phyloP scores from a whole-genome alignment of 1,140 invertebrate species.

The Ladona fulva region DNA sequence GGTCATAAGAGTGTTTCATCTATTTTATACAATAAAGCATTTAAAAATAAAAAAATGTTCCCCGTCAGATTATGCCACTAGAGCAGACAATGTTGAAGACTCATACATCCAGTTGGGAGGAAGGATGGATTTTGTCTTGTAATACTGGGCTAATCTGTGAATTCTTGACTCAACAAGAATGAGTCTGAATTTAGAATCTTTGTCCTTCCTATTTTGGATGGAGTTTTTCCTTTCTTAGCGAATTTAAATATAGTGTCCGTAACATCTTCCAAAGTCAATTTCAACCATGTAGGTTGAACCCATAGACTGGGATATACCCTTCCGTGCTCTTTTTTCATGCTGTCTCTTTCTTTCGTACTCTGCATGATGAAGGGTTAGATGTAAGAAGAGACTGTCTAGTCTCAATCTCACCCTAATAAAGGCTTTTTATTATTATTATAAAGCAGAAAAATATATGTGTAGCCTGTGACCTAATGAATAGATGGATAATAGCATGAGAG shows the following conservation, averaged over 20 bases:
- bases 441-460: no score
- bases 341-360: no score
- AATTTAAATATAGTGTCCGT: constrained; percentile 96
- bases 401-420: no score
- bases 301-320: constrained; percentile 99
- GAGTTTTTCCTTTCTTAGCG: constrained; percentile 96
- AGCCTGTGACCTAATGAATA: no score
- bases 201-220: constrained; percentile 98
- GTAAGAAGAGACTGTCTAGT: no score
- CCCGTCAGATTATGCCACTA: constrained; percentile 76
- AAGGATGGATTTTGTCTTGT: constrained; percentile 92
- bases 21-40: background rate
- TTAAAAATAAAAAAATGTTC: constrained; percentile 12
- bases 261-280: constrained; percentile 92
- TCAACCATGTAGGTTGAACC: constrained; percentile 98
- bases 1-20: no score
- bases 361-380: no score
- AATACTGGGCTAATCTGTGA: constrained; percentile 94
- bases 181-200: constrained; percentile 95
- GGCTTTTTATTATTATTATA: no score
- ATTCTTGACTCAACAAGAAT: constrained; percentile 99
- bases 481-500: no score
- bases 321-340: no score
- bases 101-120: constrained; percentile 99
- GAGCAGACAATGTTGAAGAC: constrained; percentile 91